Percentiles rank a stretch among this genome's conserved stretches.
Evolutionary conservation across 2,797 vertebrate species (phyloP).

Genomic region (Arrhamphus sclerolepis): DNA sequence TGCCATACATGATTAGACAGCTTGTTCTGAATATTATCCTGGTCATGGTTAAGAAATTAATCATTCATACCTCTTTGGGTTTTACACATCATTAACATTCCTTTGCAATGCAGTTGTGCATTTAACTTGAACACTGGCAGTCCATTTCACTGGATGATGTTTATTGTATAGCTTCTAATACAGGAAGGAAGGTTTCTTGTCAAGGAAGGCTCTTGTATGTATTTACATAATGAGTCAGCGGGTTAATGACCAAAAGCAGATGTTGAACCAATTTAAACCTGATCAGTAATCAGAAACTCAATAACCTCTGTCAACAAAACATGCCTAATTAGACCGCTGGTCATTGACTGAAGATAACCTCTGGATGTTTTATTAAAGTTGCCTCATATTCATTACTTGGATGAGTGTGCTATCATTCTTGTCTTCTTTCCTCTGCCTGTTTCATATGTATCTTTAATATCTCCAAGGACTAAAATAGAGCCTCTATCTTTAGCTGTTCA

Average conservation of each 20-base stretch:
- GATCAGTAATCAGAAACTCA: constrained; percentile 24
- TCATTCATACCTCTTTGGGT: constrained; percentile 29
- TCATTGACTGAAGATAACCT: constrained; percentile 30
- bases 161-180: constrained; percentile 3
- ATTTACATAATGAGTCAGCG: constrained; percentile 24
- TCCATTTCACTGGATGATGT: constrained; percentile 5
- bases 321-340: constrained; percentile 20
- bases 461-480: constrained; percentile 71
- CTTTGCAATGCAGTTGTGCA: constrained; percentile 1
- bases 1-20: constrained; percentile 65
- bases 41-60: constrained; percentile 38
- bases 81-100: constrained; percentile 35
- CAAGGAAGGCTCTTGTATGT: constrained; percentile 1
- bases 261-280: constrained; percentile 35
- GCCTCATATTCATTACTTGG: constrained; percentile 31
- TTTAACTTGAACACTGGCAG: background rate
- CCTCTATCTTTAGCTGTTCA: constrained; percentile 75
- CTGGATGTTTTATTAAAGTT: constrained; percentile 43
- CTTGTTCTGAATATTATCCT: constrained; percentile 46
- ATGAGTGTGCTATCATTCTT: constrained; percentile 56
- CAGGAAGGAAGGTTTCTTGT: constrained; percentile 11
- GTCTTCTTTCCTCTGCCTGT: constrained; percentile 46
- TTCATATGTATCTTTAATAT: constrained; percentile 78
- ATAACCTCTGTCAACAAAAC: constrained; percentile 34
- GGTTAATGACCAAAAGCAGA: constrained; percentile 44